Evolutionary conservation across 2,888 invertebrate genomes (phyloP), one percentile per base, ranked within the genome.

Genomic region (Galeopsomyia nigrocyanea): DNA sequence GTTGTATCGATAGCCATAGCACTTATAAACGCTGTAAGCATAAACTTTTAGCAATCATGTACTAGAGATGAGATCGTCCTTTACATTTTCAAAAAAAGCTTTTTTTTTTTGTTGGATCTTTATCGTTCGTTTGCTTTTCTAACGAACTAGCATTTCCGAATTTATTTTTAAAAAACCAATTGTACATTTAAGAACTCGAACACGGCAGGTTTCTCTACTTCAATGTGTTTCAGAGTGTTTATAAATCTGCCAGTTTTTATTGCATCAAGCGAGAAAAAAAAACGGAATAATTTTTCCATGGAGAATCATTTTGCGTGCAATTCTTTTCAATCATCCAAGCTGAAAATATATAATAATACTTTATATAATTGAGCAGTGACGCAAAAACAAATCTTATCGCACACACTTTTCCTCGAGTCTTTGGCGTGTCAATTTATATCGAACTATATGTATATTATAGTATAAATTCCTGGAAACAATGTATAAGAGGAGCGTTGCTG

Each of bases 1-100:
- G 57, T 60, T 39, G 71, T 71, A 69, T 69, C 66, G 65, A 69
- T 73, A 73, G 56, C 55, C 61, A 61, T 73, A 69, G 61, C 39
- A 73, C 57, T 68, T 68, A 55, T 68, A 62, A 19, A 26, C 58
- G 67, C 64, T 72, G 72, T 64, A 68, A 63, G 63, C 53, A 64
- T 68, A 68, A 53, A 55, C 26, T 51, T 71, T 14, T 72, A 68
- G 57, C 49, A 50, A 64, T 68, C 68, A 47, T 60, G 47, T 58
- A 58, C 17, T 47, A 39, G 31, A 31, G 7, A 10, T 39, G 39
- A 60, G 26, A 26, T 26, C 26, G 5, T 26, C 19, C 49, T 31
- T 46, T 62, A n/a, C 19, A 62, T 62, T 60, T 51, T 39, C 49
- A 60, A 51, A 57, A 26, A 26, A 62, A 69, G 56, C 49, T 49